These are phyloP conservation scores for Ictalurus furcatus DNA, from an alignment of 2,113 vertebrate species.

Conservation along the genomic window DNA sequence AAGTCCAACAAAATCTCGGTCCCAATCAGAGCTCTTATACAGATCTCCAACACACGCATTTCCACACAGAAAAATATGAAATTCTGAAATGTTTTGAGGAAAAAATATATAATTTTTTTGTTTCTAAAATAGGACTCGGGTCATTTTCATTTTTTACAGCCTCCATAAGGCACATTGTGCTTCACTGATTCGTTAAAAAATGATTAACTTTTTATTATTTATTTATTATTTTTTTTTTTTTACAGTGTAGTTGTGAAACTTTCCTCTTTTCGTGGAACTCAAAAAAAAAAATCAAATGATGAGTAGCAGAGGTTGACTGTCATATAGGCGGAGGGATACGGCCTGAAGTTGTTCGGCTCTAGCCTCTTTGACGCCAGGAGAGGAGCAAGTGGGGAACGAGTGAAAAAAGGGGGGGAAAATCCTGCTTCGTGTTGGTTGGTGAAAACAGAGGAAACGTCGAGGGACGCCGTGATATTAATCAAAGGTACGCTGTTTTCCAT, in stretches of 20 bases:
- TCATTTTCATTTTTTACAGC: not conserved
- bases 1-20: not conserved
- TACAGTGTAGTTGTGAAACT: not conserved
- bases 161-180: not conserved
- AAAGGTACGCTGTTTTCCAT: constrained; percentile 59
- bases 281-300: not conserved
- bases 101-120: not conserved
- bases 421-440: constrained; percentile 53
- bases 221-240: too few species aligned
- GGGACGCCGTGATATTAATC: not conserved
- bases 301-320: constrained; percentile 53
- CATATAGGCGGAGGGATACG: constrained; percentile 71
- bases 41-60: not conserved
- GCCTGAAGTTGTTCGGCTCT: constrained; percentile 61
- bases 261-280: not conserved
- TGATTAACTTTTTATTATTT: too few species aligned
- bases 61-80: not conserved
- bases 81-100: too few species aligned
- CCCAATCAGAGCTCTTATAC: not conserved
- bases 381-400: constrained; percentile 60
- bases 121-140: not conserved
- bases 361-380: constrained; percentile 68
- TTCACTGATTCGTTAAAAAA: not conserved
- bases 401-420: constrained; percentile 48
- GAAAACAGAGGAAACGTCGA: constrained; percentile 36